Conservation (phyloP, 2,888 invertebrate genomes). For the Agonopterix alstromeriana region DNA sequence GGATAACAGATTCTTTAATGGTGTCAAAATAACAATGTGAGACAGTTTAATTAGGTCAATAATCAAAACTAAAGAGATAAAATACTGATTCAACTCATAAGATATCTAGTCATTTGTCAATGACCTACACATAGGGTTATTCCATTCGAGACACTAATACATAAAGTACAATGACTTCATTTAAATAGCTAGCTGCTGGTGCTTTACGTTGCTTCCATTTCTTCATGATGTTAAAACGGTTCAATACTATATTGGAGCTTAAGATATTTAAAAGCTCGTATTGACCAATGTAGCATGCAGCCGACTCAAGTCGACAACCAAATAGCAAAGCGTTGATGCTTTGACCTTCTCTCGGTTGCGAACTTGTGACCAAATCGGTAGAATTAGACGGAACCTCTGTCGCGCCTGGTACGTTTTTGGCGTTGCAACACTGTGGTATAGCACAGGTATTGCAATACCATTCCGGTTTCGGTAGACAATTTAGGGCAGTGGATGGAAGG, state of each 20-base stretch:
- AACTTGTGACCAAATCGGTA: conserved; percentile 55
- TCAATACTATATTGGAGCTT: conserved; percentile 1
- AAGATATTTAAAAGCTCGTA: neutral
- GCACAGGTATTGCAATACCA: conserved; percentile 49
- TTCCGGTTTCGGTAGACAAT: conserved; percentile 30
- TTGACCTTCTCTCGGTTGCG: conserved; percentile 43
- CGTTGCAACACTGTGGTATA: conserved; percentile 35
- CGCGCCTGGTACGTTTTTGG: conserved; percentile 60
- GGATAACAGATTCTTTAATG: neutral
- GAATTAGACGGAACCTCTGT: conserved; percentile 62
- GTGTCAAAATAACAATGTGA: neutral
- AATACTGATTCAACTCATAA: conserved; percentile 35
- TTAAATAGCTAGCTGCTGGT: neutral
- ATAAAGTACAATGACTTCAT: neutral
- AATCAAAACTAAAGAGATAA: conserved; percentile 17
- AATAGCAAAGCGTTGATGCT: conserved; percentile 22
- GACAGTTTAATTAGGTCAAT: conserved; percentile 6
- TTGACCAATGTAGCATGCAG: conserved; percentile 5
- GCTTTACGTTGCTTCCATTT: neutral
- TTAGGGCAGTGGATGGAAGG: conserved; percentile 78
- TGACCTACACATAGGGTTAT: neutral
- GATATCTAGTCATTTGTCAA: conserved; percentile 2
- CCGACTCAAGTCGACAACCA: conserved; percentile 39
- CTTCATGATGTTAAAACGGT: neutral
- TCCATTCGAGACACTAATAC: neutral